phyloP scores from a whole-genome alignment of 2,113 vertebrate genomes.

The Murina feae region DNA sequence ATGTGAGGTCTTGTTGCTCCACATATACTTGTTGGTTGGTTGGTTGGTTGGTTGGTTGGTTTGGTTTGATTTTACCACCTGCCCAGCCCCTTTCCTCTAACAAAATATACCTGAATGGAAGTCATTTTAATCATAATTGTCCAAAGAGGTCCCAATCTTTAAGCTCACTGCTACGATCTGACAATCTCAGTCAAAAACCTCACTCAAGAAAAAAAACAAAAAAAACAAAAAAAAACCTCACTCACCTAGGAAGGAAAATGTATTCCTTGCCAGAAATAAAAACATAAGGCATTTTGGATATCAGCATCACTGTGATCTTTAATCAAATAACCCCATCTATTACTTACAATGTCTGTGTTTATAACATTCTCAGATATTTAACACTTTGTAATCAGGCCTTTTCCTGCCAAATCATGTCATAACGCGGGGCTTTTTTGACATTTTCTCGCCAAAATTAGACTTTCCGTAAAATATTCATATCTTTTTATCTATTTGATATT shows the following conservation, averaged over 20 bases:
- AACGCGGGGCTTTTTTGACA: no score
- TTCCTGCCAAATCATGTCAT: no score
- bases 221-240: neutral
- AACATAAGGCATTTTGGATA: neutral
- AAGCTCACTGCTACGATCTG: neutral
- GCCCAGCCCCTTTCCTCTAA: neutral
- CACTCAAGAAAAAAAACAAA: no score
- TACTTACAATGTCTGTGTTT: neutral
- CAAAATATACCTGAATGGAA: neutral
- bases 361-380: neutral
- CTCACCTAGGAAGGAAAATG: neutral
- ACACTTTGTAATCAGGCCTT: no score
- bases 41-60: neutral
- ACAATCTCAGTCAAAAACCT: neutral
- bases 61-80: neutral
- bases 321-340: neutral
- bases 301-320: neutral
- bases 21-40: neutral
- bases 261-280: neutral
- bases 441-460: no score
- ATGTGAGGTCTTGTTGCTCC: neutral
- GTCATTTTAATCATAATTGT: neutral
- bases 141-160: neutral
- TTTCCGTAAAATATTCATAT: no score
- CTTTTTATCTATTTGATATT: no score